Evolutionary conservation across 2,113 vertebrate species (phyloP), one percentile per base, ranked within the genome.

Genomic region (Anarhynchus alexandrinus): DNA sequence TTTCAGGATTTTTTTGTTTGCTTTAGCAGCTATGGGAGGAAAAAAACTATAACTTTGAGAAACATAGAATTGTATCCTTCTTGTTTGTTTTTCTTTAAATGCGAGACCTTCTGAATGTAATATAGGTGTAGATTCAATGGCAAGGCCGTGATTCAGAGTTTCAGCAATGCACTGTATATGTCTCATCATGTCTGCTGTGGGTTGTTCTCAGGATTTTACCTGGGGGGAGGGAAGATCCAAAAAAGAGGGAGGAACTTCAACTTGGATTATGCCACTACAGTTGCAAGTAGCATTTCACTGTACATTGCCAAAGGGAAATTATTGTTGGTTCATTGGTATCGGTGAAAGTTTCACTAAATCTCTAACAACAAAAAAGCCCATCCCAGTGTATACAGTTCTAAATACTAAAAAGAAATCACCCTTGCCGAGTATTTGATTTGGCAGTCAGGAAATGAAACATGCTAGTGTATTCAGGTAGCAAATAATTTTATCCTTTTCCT

Each of bases 201-300:
- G 94, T 96, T 97, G 94, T 86, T 91, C 86, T 96, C 12, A 17
- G 86, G 79, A 95, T 96, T 97, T 98, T 79, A 97, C 97, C 96
- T 90, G 90, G 87, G 96, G 98, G 97, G 87, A 98, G 96, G 96
- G 97, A 97, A 94, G 96, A 96, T 94, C 91, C 88, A 86, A 86
- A 73, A 95, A 87, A 54, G 89, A 97, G 94, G 97, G 93, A 98
- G 95, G 96, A 93, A 93, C 94, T 94, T 95, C 47, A 89, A 36
- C 84, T 70, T 78, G 80, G 88, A 80, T 97, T 97, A 94, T 97
- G 93, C 94, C 80, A 64, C 88, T 95, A 64, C 87, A 93, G 90
- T 94, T 96, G 58, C 55, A 96, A 95, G 96, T 55, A 96, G 74
- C 57, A 87, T 92, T 95, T 96, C 66, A 58, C 64, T 95, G 82